Conservation (phyloP, 2,113 vertebrate species). For the Puma concolor region DNA sequence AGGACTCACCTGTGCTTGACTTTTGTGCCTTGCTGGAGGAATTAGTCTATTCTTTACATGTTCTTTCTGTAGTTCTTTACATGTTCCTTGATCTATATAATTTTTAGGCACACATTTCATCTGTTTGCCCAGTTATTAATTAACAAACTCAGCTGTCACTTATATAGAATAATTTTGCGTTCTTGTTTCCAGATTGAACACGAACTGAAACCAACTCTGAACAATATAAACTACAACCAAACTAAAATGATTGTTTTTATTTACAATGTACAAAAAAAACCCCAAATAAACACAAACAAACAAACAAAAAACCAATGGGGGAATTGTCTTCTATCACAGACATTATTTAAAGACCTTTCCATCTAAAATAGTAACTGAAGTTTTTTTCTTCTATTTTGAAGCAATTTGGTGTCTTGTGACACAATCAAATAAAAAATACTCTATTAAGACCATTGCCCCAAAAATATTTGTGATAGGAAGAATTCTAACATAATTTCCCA, state of each 20-base stretch:
- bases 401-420: not conserved
- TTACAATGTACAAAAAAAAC: not conserved
- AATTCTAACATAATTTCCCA: not conserved
- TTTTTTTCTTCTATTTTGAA: not conserved
- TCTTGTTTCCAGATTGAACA: not conserved
- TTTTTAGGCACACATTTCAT: not conserved
- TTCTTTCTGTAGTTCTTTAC: not conserved
- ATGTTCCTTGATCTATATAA: not conserved
- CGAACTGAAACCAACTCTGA: not conserved
- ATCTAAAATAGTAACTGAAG: not conserved
- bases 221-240: not conserved
- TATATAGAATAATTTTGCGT: not conserved
- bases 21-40: not conserved
- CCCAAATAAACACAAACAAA: no score
- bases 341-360: not conserved
- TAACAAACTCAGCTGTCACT: not conserved
- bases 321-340: constrained; percentile 5
- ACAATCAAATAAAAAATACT: not conserved
- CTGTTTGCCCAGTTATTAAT: not conserved
- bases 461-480: not conserved
- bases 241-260: constrained; percentile 15
- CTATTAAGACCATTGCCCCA: not conserved
- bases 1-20: not conserved
- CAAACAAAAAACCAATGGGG: no score
- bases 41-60: not conserved